Percentiles rank a stretch among this genome's conserved stretches.
phyloP scores from a whole-genome alignment of 2,797 vertebrate genomes.

The Chiloscyllium punctatum region DNA sequence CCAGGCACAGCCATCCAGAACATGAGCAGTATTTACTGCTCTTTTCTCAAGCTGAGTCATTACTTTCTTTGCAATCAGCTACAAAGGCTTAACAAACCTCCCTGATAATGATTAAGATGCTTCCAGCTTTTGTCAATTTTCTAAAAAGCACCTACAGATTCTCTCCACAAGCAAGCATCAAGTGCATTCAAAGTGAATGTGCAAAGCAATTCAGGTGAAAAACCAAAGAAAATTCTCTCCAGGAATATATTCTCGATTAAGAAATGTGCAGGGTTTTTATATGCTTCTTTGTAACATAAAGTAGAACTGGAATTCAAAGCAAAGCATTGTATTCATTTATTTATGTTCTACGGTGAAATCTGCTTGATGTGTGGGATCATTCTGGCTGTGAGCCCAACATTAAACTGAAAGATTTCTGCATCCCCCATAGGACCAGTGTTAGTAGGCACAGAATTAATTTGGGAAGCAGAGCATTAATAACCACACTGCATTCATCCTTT shows the following conservation, averaged over 20 bases:
- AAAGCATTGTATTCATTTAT: background rate
- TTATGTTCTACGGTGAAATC: background rate
- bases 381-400: background rate
- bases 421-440: background rate
- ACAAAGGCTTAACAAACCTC: background rate
- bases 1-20: too few species aligned
- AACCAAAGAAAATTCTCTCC: background rate
- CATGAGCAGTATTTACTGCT: background rate
- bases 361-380: background rate
- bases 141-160: background rate
- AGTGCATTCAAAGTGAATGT: background rate
- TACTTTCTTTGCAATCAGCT: background rate
- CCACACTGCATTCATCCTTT: background rate
- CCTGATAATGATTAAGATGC: background rate
- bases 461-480: background rate
- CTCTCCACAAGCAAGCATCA: background rate
- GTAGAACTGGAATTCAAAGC: background rate
- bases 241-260: background rate
- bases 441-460: conserved; percentile 20
- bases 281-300: background rate
- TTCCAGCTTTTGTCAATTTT: background rate
- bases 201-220: background rate
- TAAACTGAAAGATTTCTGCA: background rate
- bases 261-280: background rate
- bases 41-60: background rate